These are phyloP conservation scores for Sternarchorhynchus goeldii DNA, from an alignment of 2,797 vertebrate genomes.

Conservation along the genomic window DNA sequence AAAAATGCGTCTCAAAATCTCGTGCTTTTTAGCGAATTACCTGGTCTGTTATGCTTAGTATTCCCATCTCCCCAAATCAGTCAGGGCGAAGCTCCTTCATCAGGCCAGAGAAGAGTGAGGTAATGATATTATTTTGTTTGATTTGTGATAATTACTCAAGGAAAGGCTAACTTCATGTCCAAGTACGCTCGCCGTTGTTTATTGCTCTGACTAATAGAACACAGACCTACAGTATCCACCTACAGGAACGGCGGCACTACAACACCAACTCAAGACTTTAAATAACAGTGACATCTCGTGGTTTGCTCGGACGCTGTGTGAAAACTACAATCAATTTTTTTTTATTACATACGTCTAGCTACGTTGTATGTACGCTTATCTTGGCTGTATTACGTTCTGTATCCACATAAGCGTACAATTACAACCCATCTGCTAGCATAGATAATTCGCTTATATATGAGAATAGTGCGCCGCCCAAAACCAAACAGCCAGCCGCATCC, in stretches of 20 bases:
- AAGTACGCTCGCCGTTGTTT: slow-evolving; percentile 50
- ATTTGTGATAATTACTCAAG: slow-evolving; percentile 45
- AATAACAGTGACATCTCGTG: too few species aligned
- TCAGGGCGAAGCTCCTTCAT: slow-evolving; percentile 74
- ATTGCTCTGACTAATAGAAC: slow-evolving; percentile 48
- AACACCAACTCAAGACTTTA: neutral
- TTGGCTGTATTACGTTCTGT: too few species aligned
- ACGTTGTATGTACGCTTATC: too few species aligned
- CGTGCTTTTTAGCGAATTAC: slow-evolving; percentile 63
- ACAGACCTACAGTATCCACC: slow-evolving; percentile 28
- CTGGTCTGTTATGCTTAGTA: slow-evolving; percentile 91
- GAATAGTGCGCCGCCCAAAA: too few species aligned
- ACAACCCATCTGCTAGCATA: too few species aligned
- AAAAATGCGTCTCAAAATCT: neutral
- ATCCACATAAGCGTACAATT: too few species aligned
- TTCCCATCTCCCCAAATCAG: slow-evolving; percentile 80
- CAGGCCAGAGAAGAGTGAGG: slow-evolving; percentile 53
- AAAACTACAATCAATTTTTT: too few species aligned
- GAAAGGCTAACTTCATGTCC: slow-evolving; percentile 38
- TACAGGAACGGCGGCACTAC: slow-evolving; percentile 37
- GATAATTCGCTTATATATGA: too few species aligned
- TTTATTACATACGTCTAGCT: too few species aligned
- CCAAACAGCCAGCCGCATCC: too few species aligned
- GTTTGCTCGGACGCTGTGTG: too few species aligned
- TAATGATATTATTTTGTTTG: slow-evolving; percentile 34